Conservation (phyloP, 2,797 vertebrate species). For the Rhinophrynus dorsalis region DNA sequence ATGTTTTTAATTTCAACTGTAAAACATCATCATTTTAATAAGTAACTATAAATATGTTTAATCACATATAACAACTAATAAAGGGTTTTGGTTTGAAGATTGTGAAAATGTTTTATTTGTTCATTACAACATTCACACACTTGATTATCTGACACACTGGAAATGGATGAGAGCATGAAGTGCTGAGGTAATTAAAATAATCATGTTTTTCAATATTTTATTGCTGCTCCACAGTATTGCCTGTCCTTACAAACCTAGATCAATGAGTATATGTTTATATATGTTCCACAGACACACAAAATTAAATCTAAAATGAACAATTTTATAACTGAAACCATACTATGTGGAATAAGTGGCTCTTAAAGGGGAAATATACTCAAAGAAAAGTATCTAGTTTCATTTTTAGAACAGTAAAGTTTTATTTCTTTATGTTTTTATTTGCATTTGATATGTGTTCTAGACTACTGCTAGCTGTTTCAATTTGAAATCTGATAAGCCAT, state of each 20-base stretch:
- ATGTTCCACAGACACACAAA: too few relatives aligned
- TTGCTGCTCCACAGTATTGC: neutral
- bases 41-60: conserved; percentile 56
- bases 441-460: too few relatives aligned
- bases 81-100: conserved; percentile 56
- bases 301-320: too few relatives aligned
- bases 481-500: too few relatives aligned
- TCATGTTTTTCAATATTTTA: conserved; percentile 3
- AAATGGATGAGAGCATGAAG: conserved; percentile 6
- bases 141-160: conserved; percentile 48
- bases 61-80: conserved; percentile 55
- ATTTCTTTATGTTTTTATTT: too few relatives aligned
- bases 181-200: conserved; percentile 18
- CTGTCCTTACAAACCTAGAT: neutral
- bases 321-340: too few relatives aligned
- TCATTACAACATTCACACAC: conserved; percentile 53
- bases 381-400: too few relatives aligned
- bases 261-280: neutral
- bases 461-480: too few relatives aligned
- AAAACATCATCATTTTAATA: conserved; percentile 56
- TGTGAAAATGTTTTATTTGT: conserved; percentile 62
- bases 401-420: too few relatives aligned
- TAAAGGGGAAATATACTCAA: too few relatives aligned
- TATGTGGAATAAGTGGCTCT: too few relatives aligned
- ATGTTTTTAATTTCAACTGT: conserved; percentile 56